Evolutionary conservation across 2,797 vertebrate genomes (phyloP).

Genomic region (Chanos chanos): DNA sequence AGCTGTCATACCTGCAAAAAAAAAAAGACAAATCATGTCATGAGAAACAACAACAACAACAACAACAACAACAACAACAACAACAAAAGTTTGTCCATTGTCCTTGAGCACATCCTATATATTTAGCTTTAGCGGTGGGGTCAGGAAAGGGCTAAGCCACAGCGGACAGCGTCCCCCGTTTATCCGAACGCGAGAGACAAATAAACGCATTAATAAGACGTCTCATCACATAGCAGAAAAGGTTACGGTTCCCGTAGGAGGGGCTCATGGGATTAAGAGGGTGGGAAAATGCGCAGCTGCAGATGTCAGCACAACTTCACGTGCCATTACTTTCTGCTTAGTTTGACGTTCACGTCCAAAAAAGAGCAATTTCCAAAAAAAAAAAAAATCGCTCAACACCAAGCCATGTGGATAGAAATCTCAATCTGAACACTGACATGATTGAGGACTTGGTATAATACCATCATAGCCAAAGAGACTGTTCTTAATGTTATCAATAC

Average conservation of each 20-base stretch:
- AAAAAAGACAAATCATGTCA: slow-evolving; percentile 4
- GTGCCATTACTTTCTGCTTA: slow-evolving; percentile 80
- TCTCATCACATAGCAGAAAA: slow-evolving; percentile 49
- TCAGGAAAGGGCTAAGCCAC: slow-evolving; percentile 22
- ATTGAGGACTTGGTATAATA: too few relatives aligned
- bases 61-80: too few relatives aligned
- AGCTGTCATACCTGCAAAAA: slow-evolving; percentile 88
- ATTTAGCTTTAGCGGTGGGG: slow-evolving; percentile 23
- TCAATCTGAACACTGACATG: too few relatives aligned
- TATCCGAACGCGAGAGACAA: slow-evolving; percentile 37
- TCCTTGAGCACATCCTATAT: too few relatives aligned
- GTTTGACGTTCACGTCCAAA: slow-evolving; percentile 71
- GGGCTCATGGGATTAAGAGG: slow-evolving; percentile 56
- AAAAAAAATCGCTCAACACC: neutral
- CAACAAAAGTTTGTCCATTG: too few relatives aligned
- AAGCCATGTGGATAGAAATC: too few relatives aligned
- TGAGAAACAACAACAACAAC: neutral
- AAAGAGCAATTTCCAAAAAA: slow-evolving; percentile 41
- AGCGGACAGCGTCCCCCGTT: slow-evolving; percentile 23
- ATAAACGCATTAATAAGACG: slow-evolving; percentile 66
- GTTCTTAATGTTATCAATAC: too few relatives aligned
- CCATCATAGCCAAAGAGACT: too few relatives aligned
- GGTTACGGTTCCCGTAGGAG: slow-evolving; percentile 61
- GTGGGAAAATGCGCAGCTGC: slow-evolving; percentile 68
- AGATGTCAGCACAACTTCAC: slow-evolving; percentile 79